These are phyloP conservation scores for Xiphorhynchus elegans DNA, from an alignment of 2,113 vertebrate genomes.

Conservation along the genomic window DNA sequence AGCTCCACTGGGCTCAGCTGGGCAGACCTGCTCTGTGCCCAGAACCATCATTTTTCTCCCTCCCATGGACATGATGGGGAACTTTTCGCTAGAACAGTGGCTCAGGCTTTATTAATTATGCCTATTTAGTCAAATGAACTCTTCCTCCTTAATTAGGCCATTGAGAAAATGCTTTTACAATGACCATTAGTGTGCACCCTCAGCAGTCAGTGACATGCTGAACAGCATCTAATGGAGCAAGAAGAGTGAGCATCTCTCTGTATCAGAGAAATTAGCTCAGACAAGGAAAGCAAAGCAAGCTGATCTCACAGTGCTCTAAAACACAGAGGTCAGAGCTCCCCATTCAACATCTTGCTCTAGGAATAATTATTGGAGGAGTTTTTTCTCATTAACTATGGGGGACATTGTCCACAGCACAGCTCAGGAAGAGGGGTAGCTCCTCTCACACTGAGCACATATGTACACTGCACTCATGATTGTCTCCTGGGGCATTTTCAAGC, in stretches of 20 bases:
- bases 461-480: rapidly evolving
- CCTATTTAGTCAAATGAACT: not conserved
- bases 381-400: not conserved
- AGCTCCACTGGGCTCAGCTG: not conserved
- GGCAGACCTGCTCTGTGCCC: not conserved
- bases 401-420: not conserved
- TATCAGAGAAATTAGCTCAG: not conserved
- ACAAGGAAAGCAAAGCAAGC: not conserved
- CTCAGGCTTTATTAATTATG: not conserved
- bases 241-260: not conserved
- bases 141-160: not conserved
- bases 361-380: not conserved
- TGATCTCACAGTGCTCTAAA: not conserved
- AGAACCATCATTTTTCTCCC: not conserved
- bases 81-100: not conserved
- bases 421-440: rapidly evolving
- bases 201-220: not conserved
- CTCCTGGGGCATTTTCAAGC: not conserved
- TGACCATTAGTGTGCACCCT: not conserved
- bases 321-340: not conserved
- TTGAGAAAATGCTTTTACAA: not conserved
- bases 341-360: not conserved
- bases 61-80: not conserved
- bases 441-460: not conserved
- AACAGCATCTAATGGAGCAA: not conserved